Conservation (phyloP, 2,797 vertebrate species). For the Acrocephalus scirpaceus region DNA sequence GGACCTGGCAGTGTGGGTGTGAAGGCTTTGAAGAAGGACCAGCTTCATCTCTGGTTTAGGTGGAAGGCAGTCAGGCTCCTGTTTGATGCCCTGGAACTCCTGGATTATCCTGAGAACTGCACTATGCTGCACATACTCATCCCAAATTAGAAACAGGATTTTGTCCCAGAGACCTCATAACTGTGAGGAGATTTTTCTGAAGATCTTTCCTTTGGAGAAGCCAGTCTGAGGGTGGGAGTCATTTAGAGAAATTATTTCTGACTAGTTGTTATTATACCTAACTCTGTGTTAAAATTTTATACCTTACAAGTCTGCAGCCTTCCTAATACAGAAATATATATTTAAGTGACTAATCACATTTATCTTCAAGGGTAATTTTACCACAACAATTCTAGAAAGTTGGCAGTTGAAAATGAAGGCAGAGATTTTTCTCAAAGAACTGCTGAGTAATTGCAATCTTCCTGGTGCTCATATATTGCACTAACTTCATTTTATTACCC, state of each 20-base stretch:
- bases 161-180: neutral
- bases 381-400: neutral
- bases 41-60: neutral
- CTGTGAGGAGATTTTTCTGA: neutral
- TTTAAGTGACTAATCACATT: neutral
- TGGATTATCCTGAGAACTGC: neutral
- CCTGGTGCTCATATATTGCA: neutral
- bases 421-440: neutral
- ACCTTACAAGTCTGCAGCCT: neutral
- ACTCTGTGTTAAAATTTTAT: neutral
- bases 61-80: neutral
- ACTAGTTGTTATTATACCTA: neutral
- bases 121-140: accelerated
- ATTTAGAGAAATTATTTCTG: neutral
- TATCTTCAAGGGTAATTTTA: neutral
- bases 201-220: neutral
- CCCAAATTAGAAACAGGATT: neutral
- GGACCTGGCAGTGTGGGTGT: neutral
- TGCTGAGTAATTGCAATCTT: neutral
- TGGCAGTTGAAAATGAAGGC: neutral
- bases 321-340: neutral
- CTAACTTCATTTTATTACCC: neutral
- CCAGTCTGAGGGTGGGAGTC: neutral
- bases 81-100: neutral
- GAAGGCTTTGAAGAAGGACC: neutral